phyloP scores from a whole-genome alignment of 2,888 invertebrate species.

The Perizoma flavofasciatum region DNA sequence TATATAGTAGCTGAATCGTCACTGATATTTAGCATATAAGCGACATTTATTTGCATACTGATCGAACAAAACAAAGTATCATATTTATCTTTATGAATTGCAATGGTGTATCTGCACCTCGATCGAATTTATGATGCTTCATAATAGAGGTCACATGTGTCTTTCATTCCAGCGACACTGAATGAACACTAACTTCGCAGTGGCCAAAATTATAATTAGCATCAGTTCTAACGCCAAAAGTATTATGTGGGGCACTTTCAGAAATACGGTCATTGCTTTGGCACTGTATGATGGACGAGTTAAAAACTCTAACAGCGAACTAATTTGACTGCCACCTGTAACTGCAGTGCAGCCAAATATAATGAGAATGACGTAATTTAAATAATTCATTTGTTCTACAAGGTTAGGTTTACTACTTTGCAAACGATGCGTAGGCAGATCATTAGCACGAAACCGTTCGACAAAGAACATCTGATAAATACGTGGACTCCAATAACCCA shows the following conservation, averaged over 20 bases:
- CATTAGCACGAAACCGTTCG: no score
- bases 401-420: no score
- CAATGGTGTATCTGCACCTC: conserved; percentile 1
- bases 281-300: conserved; percentile 56
- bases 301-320: conserved; percentile 11
- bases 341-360: neutral
- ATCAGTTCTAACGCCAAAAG: conserved; percentile 57
- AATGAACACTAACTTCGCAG: conserved; percentile 49
- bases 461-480: no score
- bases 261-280: conserved; percentile 49
- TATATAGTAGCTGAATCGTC: conserved; percentile 4
- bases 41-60: conserved; percentile 15
- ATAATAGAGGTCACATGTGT: conserved; percentile 26
- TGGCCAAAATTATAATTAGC: conserved; percentile 65
- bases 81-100: conserved; percentile 19
- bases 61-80: conserved; percentile 15
- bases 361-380: neutral
- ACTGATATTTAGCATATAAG: conserved; percentile 3
- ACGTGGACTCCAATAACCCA: no score
- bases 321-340: conserved; percentile 11
- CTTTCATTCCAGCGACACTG: conserved; percentile 35
- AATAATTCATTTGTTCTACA: neutral
- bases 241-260: conserved; percentile 61
- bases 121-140: conserved; percentile 1
- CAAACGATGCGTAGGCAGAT: no score